Percentiles rank a stretch among this genome's conserved stretches.
phyloP scores from a whole-genome alignment of 2,888 invertebrate genomes.

The Tenodera sinensis region DNA sequence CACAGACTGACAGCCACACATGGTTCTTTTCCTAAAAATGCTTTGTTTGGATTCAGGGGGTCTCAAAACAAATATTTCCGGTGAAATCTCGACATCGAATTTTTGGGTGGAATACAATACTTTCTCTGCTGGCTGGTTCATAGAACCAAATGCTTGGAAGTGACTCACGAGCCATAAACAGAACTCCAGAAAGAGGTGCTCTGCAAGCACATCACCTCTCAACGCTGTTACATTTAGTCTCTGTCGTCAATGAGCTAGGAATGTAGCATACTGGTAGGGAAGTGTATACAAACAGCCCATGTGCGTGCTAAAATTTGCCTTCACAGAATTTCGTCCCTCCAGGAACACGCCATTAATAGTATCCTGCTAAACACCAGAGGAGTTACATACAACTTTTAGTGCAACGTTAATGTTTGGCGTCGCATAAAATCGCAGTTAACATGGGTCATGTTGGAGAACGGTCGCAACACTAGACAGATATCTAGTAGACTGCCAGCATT shows the following conservation, averaged over 20 bases:
- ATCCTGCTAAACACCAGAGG: background rate
- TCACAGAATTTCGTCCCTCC: background rate
- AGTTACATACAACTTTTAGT: background rate
- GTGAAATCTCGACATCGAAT: too few species aligned
- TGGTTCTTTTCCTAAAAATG: too few species aligned
- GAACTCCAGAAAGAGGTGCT: background rate
- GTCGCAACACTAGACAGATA: too few species aligned
- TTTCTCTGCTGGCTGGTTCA: too few species aligned
- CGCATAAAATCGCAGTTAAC: background rate
- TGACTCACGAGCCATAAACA: background rate
- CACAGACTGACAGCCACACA: too few species aligned
- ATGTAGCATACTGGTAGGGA: background rate
- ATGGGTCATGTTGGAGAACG: background rate
- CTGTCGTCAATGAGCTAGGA: background rate
- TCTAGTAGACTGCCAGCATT: too few species aligned
- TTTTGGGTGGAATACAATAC: too few species aligned
- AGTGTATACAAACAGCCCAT: background rate
- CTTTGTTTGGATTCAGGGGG: too few species aligned
- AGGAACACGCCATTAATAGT: background rate
- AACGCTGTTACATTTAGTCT: background rate
- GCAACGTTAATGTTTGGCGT: background rate
- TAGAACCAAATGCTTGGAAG: too few species aligned
- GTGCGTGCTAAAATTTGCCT: background rate
- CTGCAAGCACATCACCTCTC: background rate
- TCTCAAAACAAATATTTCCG: too few species aligned